A percentile compares a stretch with the other conserved stretches of the same genome.
Evolutionary conservation across 2,797 vertebrate genomes (phyloP).

Genomic region (Percopsis omiscomaycus): DNA sequence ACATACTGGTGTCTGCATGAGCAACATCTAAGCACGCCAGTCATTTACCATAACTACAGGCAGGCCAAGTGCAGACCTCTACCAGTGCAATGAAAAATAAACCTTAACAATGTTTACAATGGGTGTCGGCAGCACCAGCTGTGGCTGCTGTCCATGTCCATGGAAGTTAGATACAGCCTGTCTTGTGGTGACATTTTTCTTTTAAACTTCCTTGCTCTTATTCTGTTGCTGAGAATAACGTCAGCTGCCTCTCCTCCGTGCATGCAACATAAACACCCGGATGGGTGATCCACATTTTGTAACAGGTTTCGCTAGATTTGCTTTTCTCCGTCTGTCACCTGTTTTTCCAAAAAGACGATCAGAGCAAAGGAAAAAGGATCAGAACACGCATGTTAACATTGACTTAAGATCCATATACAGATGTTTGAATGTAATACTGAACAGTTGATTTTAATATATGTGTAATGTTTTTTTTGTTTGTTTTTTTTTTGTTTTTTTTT

Average conservation of each 20-base stretch:
- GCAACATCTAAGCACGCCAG: conserved; percentile 10
- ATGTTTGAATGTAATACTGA: conserved; percentile 78
- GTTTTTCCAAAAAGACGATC: conserved; percentile 37
- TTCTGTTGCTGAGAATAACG: conserved; percentile 30
- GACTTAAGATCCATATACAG: conserved; percentile 54
- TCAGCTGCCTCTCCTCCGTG: conserved; percentile 63
- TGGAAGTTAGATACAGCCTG: conserved; percentile 24
- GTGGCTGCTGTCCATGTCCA: conserved; percentile 18
- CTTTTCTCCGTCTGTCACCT: conserved; percentile 23
- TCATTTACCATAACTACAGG: conserved; percentile 16
- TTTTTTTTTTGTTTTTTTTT: conserved; percentile 50
- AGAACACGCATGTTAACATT: conserved; percentile 45
- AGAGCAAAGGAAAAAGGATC: conserved; percentile 30
- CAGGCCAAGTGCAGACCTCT: conserved; percentile 47
- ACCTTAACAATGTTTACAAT: conserved; percentile 57
- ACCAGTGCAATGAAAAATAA: conserved; percentile 50
- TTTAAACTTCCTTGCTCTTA: conserved; percentile 5
- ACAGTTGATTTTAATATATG: conserved; percentile 67
- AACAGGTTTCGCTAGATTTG: conserved; percentile 46
- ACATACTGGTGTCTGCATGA: conserved; percentile 18
- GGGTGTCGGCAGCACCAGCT: background rate
- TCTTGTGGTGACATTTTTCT: conserved; percentile 22
- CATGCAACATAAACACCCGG: conserved; percentile 37
- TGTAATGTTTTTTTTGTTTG: conserved; percentile 29
- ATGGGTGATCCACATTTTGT: conserved; percentile 35